phyloP scores from a whole-genome alignment of 2,113 vertebrate species.

The Bettongia penicillata region DNA sequence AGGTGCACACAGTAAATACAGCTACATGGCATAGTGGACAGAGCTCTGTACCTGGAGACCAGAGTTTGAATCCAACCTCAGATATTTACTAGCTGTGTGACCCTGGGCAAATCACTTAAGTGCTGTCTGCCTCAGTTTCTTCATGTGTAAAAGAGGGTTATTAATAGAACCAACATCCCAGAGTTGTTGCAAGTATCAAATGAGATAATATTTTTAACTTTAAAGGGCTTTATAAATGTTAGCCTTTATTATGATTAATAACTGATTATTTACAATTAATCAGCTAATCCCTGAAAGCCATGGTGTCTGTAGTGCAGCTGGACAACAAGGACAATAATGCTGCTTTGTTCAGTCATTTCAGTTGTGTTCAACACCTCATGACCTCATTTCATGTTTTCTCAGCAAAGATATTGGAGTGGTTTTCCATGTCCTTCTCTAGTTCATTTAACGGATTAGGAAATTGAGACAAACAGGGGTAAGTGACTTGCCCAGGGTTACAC shows the following conservation, averaged over 20 bases:
- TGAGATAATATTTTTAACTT: not conserved
- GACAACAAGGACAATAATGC: no score
- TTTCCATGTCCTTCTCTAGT: not conserved
- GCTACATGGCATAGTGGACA: not conserved
- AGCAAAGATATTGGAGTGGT: not conserved
- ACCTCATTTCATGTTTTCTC: not conserved
- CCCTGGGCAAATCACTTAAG: not conserved
- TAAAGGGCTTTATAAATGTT: not conserved
- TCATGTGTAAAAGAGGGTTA: not conserved
- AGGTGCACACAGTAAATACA: not conserved
- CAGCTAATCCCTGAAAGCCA: not conserved
- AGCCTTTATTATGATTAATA: not conserved
- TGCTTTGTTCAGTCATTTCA: no score
- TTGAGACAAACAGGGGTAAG: no score
- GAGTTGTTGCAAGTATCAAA: not conserved
- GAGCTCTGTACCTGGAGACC: conserved; percentile 1
- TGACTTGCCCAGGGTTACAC: no score
- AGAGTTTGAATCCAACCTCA: not conserved
- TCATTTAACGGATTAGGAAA: not conserved
- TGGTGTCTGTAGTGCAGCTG: not conserved
- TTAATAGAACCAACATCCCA: not conserved
- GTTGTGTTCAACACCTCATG: no score
- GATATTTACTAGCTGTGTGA: conserved; percentile 30
- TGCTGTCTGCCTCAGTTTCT: not conserved
- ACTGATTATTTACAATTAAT: not conserved